phyloP scores from a whole-genome alignment of 2,797 vertebrate genomes.

The Psittacula derbiana region DNA sequence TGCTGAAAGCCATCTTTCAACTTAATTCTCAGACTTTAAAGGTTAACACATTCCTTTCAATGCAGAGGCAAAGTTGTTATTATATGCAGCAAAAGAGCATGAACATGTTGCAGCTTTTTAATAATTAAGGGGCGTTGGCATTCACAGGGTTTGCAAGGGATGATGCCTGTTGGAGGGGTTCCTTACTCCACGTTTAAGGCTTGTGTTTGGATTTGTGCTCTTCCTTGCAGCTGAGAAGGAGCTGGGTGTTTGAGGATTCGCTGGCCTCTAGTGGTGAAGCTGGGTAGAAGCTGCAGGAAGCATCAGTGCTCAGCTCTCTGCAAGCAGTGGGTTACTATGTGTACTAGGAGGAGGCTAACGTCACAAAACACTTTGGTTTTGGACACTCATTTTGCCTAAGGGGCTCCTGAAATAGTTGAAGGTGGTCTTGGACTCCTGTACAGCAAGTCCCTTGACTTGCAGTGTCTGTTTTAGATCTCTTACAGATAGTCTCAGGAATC shows the following conservation, averaged over 20 bases:
- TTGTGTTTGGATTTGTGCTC: not conserved
- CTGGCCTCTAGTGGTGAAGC: conserved; percentile 76
- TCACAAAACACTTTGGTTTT: not conserved
- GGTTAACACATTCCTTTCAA: fast-evolving
- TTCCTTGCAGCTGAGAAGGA: not conserved
- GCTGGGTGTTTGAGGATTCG: conserved; percentile 51
- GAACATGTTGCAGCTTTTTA: not conserved
- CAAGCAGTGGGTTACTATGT: not conserved
- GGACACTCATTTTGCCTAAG: not conserved
- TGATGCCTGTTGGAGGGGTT: not conserved
- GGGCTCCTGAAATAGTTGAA: not conserved
- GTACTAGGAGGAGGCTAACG: not conserved
- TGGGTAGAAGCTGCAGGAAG: not conserved
- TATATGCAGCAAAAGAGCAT: not conserved
- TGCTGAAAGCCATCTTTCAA: not conserved
- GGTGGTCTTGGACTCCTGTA: not conserved
- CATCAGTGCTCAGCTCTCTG: not conserved
- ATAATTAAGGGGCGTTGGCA: not conserved
- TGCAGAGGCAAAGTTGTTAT: fast-evolving
- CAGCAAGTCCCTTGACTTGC: not conserved
- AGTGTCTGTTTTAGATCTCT: not conserved
- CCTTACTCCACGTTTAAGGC: fast-evolving
- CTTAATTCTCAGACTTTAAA: not conserved
- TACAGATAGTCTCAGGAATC: not conserved
- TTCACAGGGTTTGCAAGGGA: not conserved